Percentiles rank a stretch among this genome's conserved stretches.
phyloP scores from a whole-genome alignment of 2,113 vertebrate genomes.

The Argyrosomus japonicus region DNA sequence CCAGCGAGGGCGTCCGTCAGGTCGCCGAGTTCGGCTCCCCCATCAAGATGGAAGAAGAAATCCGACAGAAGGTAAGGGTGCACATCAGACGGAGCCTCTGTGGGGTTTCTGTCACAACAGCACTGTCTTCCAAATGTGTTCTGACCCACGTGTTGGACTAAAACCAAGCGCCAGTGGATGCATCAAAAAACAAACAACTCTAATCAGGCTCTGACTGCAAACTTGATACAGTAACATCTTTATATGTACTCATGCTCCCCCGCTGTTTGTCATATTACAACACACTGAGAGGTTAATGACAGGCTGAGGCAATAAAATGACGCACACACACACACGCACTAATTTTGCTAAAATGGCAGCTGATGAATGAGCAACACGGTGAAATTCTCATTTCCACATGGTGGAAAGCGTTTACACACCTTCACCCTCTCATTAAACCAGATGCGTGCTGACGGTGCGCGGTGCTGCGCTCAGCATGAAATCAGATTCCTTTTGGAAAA shows the following conservation, averaged over 20 bases:
- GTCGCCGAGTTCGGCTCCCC: constrained; percentile 96
- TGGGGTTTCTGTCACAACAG: not conserved
- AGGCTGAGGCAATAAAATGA: constrained; percentile 25
- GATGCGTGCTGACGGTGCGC: constrained; percentile 6
- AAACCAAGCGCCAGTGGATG: not conserved
- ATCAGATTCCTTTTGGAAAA: constrained; percentile 19
- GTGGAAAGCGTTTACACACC: constrained; percentile 11
- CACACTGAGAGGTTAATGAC: constrained; percentile 66
- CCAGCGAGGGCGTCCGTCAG: constrained; percentile 95
- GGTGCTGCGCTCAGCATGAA: not conserved
- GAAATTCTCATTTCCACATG: constrained; percentile 50
- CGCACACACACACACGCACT: not conserved
- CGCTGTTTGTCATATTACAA: constrained; percentile 43
- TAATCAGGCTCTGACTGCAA: not conserved
- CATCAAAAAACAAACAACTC: not conserved
- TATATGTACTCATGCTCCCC: not conserved
- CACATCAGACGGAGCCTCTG: not conserved
- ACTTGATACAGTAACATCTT: not conserved
- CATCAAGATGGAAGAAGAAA: constrained; percentile 98
- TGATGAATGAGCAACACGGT: constrained; percentile 24
- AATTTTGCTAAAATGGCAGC: constrained; percentile 25
- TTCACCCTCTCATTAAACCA: constrained; percentile 20
- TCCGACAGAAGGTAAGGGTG: constrained; percentile 92
- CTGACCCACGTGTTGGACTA: not conserved
- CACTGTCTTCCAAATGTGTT: not conserved